Evolutionary conservation across 2,888 invertebrate species (phyloP).

Genomic region (Thymelicus sylvestris): DNA sequence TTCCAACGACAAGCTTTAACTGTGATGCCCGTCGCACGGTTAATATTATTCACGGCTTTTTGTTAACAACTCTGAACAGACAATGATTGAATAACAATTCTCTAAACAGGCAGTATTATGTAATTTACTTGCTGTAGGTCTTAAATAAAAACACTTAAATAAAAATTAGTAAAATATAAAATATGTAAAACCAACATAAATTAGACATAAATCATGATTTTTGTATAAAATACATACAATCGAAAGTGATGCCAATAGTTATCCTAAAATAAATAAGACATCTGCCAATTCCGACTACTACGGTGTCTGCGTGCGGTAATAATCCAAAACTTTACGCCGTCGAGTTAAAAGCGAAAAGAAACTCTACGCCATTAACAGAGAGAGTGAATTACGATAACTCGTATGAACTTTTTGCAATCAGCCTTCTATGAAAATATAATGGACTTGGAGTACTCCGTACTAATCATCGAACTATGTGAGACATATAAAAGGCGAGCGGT

Average conservation of each 20-base stretch:
- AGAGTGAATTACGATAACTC: conserved; percentile 43
- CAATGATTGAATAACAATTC: conserved; percentile 21
- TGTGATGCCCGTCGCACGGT: not conserved
- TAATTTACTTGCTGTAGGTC: not conserved
- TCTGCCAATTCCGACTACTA: conserved; percentile 60
- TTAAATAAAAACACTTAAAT: not conserved
- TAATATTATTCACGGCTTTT: conserved; percentile 23
- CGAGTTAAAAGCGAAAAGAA: conserved; percentile 44
- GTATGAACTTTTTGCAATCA: conserved; percentile 69
- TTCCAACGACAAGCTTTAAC: not conserved
- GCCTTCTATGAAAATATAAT: conserved; percentile 83
- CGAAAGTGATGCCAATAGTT: conserved; percentile 25
- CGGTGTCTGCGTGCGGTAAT: conserved; percentile 72
- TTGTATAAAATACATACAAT: not conserved
- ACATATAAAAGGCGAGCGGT: conserved; percentile 77
- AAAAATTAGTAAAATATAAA: no score
- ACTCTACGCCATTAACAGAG: conserved; percentile 44
- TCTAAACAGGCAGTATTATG: not conserved
- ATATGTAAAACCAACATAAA: no score
- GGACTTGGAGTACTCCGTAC: conserved; percentile 66
- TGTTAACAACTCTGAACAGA: conserved; percentile 19
- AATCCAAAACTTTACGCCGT: conserved; percentile 55
- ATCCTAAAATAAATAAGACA: conserved; percentile 50
- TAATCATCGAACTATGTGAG: conserved; percentile 73
- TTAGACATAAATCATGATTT: no score